Conservation (phyloP, 2,797 vertebrate species). For the Tinamus major region DNA sequence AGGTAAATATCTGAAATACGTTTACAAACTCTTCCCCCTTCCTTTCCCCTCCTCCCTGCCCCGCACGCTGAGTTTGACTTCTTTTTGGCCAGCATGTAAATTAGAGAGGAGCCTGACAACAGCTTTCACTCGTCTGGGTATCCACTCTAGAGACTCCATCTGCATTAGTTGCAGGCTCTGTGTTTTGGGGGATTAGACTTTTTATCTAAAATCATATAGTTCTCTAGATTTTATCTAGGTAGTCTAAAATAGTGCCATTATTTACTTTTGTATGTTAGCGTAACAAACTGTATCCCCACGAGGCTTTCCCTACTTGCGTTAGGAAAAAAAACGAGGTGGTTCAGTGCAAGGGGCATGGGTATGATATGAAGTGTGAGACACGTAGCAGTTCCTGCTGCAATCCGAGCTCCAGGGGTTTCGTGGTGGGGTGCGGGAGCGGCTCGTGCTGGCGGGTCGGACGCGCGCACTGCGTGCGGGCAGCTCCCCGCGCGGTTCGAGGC, state of each 20-base stretch:
- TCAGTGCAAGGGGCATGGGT: neutral
- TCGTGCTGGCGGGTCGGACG: neutral
- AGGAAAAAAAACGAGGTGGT: neutral
- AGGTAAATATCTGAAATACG: constrained; percentile 41
- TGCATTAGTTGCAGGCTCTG: neutral
- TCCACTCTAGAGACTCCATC: neutral
- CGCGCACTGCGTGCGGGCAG: neutral
- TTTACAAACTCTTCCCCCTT: neutral
- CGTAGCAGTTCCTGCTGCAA: neutral
- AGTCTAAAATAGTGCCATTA: neutral
- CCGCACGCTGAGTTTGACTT: neutral
- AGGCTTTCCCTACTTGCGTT: neutral
- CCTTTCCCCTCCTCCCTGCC: neutral
- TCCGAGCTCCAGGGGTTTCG: neutral
- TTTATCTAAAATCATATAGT: neutral
- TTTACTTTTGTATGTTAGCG: neutral
- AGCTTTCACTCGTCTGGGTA: neutral
- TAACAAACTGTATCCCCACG: neutral
- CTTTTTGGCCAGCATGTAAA: neutral
- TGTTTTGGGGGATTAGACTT: neutral
- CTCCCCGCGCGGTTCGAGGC: neutral
- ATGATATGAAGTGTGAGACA: neutral
- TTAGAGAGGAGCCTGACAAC: neutral
- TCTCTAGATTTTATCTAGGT: neutral
- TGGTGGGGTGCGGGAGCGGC: neutral